A percentile compares a stretch with the other conserved stretches of the same genome.
Conservation (phyloP, 2,888 invertebrate species). For the Drosophila siamana region DNA sequence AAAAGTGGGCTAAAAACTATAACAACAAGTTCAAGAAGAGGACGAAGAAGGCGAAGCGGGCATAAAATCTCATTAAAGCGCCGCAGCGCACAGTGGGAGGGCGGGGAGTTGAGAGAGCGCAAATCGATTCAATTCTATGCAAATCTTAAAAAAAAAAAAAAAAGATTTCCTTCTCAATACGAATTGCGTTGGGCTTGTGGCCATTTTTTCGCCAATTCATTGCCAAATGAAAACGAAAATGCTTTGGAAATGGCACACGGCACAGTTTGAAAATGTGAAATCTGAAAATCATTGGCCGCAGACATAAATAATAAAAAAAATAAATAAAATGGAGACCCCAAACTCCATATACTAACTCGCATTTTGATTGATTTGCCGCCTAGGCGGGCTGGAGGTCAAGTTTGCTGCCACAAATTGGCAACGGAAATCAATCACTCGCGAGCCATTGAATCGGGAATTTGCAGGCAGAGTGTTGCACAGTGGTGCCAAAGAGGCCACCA, state of each 20-base stretch:
- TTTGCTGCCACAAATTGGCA: conserved; percentile 33
- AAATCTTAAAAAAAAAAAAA: too few species aligned
- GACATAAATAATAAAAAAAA: too few species aligned
- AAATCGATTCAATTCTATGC: conserved; percentile 43
- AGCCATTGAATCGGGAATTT: conserved; percentile 46
- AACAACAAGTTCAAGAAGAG: conserved; percentile 26
- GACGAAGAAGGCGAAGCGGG: conserved; percentile 11
- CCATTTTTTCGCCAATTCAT: conserved; percentile 65
- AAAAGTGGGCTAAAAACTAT: conserved; percentile 71
- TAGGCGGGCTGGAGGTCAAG: conserved; percentile 73
- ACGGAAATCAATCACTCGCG: conserved; percentile 73
- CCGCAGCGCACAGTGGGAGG: conserved; percentile 66
- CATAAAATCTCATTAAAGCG: conserved; percentile 74
- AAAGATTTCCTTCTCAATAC: conserved; percentile 13
- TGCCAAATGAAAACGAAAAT: conserved; percentile 74
- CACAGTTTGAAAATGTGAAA: conserved; percentile 45
- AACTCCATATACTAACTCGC: conserved; percentile 34
- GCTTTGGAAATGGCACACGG: conserved; percentile 52
- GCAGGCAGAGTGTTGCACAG: too few species aligned
- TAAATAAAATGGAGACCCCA: background rate
- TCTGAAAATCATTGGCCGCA: too few species aligned
- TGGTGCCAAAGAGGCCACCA: conserved; percentile 20
- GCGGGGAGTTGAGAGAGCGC: conserved; percentile 37
- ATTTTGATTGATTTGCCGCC: conserved; percentile 76
- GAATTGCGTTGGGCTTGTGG: conserved; percentile 28